Conservation (phyloP, 2,888 invertebrate species). For the Alloscopus bannaensis region DNA sequence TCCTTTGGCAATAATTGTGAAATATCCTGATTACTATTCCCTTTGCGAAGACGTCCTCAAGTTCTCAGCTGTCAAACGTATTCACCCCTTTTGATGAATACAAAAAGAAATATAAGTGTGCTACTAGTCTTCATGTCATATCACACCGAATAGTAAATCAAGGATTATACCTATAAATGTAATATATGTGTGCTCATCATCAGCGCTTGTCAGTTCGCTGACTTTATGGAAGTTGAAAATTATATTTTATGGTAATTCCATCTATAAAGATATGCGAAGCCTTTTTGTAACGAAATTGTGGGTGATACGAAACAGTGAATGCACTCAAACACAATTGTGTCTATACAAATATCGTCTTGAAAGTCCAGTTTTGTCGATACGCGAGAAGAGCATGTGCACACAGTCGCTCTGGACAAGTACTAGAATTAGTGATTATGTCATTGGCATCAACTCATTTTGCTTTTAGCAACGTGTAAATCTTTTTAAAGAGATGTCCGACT, state of each 20-base stretch:
- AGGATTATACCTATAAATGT: too few relatives aligned
- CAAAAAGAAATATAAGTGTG: too few relatives aligned
- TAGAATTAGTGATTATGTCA: slow-evolving; percentile 61
- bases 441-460: slow-evolving; percentile 42
- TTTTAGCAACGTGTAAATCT: slow-evolving; percentile 50
- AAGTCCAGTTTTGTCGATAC: slow-evolving; percentile 59
- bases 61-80: too few relatives aligned
- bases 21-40: too few relatives aligned
- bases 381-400: background rate
- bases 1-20: background rate
- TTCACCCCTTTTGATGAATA: too few relatives aligned
- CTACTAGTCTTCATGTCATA: slow-evolving; percentile 34
- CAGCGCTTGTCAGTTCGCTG: slow-evolving; percentile 49
- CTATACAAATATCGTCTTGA: background rate
- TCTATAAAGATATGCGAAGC: too few relatives aligned
- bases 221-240: too few relatives aligned
- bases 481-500: slow-evolving; percentile 40
- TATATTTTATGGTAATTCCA: too few relatives aligned
- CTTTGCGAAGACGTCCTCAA: background rate
- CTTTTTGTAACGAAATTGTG: too few relatives aligned
- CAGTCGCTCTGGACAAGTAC: slow-evolving; percentile 16
- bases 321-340: background rate
- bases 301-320: slow-evolving; percentile 9
- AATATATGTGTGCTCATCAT: slow-evolving; percentile 35
- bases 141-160: slow-evolving; percentile 25